These are phyloP conservation scores for Rhizomys pruinosus DNA, from an alignment of 2,113 vertebrate species.

Conservation along the genomic window DNA sequence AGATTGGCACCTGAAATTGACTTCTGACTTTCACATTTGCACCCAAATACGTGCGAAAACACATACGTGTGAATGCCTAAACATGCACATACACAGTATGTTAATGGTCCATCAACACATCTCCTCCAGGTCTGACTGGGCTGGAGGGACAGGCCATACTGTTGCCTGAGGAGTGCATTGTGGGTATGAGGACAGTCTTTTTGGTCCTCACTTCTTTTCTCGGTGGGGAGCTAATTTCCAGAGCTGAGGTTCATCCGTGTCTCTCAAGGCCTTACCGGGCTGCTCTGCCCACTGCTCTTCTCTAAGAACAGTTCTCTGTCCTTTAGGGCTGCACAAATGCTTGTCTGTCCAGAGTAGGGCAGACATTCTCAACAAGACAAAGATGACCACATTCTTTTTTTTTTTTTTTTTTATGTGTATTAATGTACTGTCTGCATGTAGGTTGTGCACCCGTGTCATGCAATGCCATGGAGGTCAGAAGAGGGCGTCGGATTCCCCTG, in stretches of 20 bases:
- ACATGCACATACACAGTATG: conserved; percentile 29
- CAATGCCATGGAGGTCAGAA: no score
- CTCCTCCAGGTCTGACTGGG: not conserved
- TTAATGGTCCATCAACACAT: not conserved
- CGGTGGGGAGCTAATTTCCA: not conserved
- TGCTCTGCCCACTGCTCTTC: not conserved
- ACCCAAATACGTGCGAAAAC: not conserved
- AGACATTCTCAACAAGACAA: not conserved
- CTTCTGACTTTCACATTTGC: not conserved
- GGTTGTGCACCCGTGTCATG: no score
- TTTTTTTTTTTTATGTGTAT: no score
- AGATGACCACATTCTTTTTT: not conserved
- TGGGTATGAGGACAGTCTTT: not conserved
- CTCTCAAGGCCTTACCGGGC: not conserved
- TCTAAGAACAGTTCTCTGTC: not conserved
- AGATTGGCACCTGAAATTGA: not conserved
- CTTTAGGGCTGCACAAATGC: not conserved
- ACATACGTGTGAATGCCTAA: no score
- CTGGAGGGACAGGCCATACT: no score
- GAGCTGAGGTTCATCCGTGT: not conserved
- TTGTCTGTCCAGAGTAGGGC: not conserved
- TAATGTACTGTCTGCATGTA: no score
- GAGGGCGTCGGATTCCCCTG: no score
- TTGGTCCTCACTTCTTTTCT: not conserved
- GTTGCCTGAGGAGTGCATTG: not conserved